Conservation (phyloP, 2,113 vertebrate species). For the Terrapene triunguis region DNA sequence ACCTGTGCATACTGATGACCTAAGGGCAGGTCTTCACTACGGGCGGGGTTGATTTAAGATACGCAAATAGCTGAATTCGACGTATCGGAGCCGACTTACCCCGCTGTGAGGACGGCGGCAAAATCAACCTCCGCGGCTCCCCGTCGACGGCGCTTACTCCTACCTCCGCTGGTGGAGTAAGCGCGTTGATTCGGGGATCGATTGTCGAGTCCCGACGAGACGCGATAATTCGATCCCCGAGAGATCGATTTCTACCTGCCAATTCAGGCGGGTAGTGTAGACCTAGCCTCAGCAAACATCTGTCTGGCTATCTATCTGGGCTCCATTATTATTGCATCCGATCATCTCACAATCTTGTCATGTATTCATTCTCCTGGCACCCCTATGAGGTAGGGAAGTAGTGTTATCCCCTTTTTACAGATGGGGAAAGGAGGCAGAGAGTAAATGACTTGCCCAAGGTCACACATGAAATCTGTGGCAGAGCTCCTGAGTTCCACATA, state of each 20-base stretch:
- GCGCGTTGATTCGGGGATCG: no score
- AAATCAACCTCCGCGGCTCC: no score
- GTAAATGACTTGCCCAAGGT: not conserved
- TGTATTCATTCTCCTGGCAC: not conserved
- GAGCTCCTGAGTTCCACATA: not conserved
- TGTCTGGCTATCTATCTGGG: not conserved
- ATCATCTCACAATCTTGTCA: not conserved
- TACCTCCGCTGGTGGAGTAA: no score
- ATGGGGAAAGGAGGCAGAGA: rapidly evolving
- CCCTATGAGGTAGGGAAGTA: not conserved
- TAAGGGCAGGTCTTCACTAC: not conserved
- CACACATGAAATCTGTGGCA: rapidly evolving
- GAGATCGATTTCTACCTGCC: no score
- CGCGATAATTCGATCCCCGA: no score
- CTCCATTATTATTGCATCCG: not conserved
- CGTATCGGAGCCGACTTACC: no score
- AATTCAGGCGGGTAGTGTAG: no score
- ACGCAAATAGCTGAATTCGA: no score
- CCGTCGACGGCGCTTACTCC: no score
- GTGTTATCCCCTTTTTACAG: not conserved
- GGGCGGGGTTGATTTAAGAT: no score
- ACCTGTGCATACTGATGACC: not conserved
- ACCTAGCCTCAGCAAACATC: not conserved
- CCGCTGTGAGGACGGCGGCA: no score
- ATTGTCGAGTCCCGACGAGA: no score